Evolutionary conservation across 2,113 vertebrate species (phyloP).

Genomic region (Rhagologus leucostigma): DNA sequence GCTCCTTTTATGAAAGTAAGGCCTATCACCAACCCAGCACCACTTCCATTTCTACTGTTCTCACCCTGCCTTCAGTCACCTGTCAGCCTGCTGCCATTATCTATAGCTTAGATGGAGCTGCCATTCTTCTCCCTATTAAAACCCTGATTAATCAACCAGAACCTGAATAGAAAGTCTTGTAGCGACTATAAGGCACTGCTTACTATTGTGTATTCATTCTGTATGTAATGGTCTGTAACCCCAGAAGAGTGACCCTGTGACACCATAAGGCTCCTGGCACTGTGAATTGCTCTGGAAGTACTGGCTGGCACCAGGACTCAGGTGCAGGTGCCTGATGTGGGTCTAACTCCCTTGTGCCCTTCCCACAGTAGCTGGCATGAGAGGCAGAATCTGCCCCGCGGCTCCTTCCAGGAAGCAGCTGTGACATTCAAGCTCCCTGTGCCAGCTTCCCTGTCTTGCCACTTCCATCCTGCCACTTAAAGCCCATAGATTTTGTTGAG

Average conservation of each 20-base stretch:
- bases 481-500: not conserved
- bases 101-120: not conserved
- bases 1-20: not conserved
- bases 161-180: not conserved
- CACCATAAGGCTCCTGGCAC: not conserved
- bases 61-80: not conserved
- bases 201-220: not conserved
- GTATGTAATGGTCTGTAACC: not conserved
- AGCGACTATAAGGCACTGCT: not conserved
- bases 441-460: not conserved
- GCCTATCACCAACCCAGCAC: not conserved
- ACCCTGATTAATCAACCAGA: not conserved
- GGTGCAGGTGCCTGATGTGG: not conserved
- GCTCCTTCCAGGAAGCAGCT: not conserved
- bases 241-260: not conserved
- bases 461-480: not conserved
- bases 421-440: not conserved
- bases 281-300: not conserved
- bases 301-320: not conserved
- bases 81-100: not conserved
- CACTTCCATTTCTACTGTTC: not conserved
- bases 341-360: not conserved
- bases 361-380: accelerated
- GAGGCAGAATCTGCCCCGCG: not conserved
- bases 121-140: not conserved